A percentile compares a stretch with the other conserved stretches of the same genome.
Evolutionary conservation across 2,113 vertebrate genomes (phyloP).

Genomic region (Sander lucioperca): DNA sequence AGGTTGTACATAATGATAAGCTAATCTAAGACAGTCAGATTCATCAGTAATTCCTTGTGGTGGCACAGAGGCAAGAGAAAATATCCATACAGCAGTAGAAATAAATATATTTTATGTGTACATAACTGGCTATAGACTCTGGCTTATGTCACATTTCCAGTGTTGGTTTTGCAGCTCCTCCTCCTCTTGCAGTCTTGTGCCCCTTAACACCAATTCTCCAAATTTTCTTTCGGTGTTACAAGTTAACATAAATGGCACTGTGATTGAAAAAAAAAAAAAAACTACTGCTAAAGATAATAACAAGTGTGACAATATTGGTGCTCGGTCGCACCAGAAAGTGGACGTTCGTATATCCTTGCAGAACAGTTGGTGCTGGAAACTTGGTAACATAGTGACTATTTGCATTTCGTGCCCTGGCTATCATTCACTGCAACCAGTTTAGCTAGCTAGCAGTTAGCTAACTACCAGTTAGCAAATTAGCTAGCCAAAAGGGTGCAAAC

Average conservation of each 20-base stretch:
- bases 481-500: neutral
- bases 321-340: neutral
- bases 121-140: neutral
- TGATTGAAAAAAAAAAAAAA: neutral
- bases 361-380: neutral
- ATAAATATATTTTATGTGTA: neutral
- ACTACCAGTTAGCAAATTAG: neutral
- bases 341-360: accelerated
- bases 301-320: neutral
- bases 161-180: slow-evolving; percentile 1
- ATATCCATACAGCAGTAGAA: slow-evolving; percentile 17
- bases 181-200: neutral
- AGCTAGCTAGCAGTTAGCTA: neutral
- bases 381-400: neutral
- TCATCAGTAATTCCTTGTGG: slow-evolving; percentile 9
- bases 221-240: neutral
- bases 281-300: neutral
- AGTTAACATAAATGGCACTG: neutral
- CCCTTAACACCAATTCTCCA: neutral
- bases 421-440: too few relatives aligned
- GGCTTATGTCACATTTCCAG: neutral
- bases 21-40: neutral
- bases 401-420: neutral
- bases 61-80: slow-evolving; percentile 19
- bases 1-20: neutral